Base-by-base conservation (phyloP, 2,113 vertebrate species). In the Seriola rivoliana region DNA sequence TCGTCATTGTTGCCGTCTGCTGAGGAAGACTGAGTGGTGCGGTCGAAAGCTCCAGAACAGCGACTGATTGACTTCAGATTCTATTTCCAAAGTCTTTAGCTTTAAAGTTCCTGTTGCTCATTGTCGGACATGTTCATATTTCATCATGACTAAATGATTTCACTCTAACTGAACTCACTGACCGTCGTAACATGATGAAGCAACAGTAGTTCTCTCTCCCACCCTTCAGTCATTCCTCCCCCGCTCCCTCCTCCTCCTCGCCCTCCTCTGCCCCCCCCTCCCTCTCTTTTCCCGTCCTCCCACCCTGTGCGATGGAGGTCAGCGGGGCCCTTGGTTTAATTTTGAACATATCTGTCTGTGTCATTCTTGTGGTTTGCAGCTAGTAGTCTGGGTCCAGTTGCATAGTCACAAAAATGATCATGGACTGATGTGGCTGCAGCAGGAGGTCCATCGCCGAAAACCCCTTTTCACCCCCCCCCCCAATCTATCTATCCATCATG, bases 401-500 rank as follows among this genome's bases (percentile, higher is more conserved):
- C 96, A 97, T 97, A 97, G 96, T 97, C 97, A 98, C 97, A 97
- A 97, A 97, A 97, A 96, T 97, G 97, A 97, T 96, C 97, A 96
- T 95, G 96, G 96, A 95, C 96, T 95, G 96, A 93, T 95, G 96
- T 96, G 96, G 93, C 94, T 94, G 93, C 95, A 93, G 91, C 96
- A 93, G 88, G 71, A 86, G 82, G 87, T 90, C 90, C 85, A 81
- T 77, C 63, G 64, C 76, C 32, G 63, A 69, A 57, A 23, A 70
- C 17, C 54, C 68, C 10, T 11, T 4, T 59, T 8, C 17, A 16
- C 2, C 14, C 34, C 8, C 1, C 42, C 10, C 29, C 9, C 25
- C 21, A 16, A 21, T 67, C 46, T 11, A 44, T 52, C 46, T 64
- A 5, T 40, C 52, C 44, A n/a, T 72, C 71, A 48, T 17, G 16